Evolutionary conservation across 2,797 vertebrate genomes (phyloP).

Genomic region (Pseudochromis fuscus): DNA sequence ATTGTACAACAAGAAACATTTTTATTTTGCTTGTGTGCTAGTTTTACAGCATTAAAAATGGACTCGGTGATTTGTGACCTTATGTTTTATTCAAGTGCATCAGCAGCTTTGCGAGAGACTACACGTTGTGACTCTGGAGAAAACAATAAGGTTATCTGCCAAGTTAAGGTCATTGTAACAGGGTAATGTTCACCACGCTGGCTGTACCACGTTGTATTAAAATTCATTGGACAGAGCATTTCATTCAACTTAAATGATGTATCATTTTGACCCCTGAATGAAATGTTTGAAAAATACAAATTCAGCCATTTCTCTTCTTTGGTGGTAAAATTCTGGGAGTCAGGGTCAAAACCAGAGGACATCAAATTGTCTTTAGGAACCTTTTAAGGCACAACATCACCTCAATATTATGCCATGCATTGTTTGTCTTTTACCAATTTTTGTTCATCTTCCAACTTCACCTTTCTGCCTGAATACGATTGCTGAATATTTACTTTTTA

Average conservation of each 20-base stretch:
- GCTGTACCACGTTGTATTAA: not conserved
- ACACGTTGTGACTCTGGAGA: constrained; percentile 22
- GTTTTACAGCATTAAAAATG: constrained; percentile 52
- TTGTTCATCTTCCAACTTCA: too few species aligned
- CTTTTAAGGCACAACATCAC: constrained; percentile 46
- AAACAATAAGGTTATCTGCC: constrained; percentile 43
- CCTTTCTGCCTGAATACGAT: too few species aligned
- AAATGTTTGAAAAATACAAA: constrained; percentile 37
- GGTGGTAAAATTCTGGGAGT: constrained; percentile 18
- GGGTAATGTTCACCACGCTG: not conserved
- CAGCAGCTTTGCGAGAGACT: constrained; percentile 20
- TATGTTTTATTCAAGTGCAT: constrained; percentile 54
- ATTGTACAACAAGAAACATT: not conserved
- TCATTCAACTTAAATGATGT: not conserved
- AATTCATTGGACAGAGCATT: constrained; percentile 6
- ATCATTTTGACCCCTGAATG: constrained; percentile 12
- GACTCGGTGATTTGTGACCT: constrained; percentile 42
- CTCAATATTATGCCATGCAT: too few species aligned
- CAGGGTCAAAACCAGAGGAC: constrained; percentile 55
- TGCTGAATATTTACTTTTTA: too few species aligned
- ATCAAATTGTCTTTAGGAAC: constrained; percentile 63
- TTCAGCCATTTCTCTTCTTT: not conserved
- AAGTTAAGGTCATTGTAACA: constrained; percentile 33
- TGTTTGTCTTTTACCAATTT: too few species aligned
- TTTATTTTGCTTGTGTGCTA: constrained; percentile 11